Evolutionary conservation across 2,797 vertebrate genomes (phyloP).

Genomic region (Sebastes miniatus): DNA sequence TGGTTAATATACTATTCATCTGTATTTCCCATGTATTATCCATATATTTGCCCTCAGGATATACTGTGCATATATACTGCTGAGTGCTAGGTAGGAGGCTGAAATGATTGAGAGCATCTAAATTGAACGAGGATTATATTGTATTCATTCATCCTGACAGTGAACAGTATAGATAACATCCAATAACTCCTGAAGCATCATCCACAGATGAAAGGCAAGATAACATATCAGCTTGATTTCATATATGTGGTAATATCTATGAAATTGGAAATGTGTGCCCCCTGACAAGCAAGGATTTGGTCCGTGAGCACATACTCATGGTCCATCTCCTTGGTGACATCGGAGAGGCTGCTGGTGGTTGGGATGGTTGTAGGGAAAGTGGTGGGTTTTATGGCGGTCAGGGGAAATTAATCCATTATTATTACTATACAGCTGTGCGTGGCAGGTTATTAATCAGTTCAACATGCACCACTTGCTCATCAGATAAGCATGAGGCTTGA

Average conservation of each 20-base stretch:
- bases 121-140: slow-evolving; percentile 1
- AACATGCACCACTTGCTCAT: slow-evolving; percentile 58
- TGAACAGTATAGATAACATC: slow-evolving; percentile 19
- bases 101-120: neutral
- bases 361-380: neutral
- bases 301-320: slow-evolving; percentile 1
- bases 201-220: slow-evolving; percentile 32
- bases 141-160: slow-evolving; percentile 42
- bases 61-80: neutral
- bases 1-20: neutral
- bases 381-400: slow-evolving; percentile 17
- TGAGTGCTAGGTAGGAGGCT: neutral
- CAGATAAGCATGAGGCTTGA: slow-evolving; percentile 58
- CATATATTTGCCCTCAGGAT: neutral
- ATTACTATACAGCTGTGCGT: slow-evolving; percentile 34
- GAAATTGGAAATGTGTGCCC: slow-evolving; percentile 38
- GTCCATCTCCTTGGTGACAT: slow-evolving; percentile 21
- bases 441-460: slow-evolving; percentile 67
- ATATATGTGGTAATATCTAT: slow-evolving; percentile 35
- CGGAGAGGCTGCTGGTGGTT: neutral
- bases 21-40: neutral
- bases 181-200: slow-evolving; percentile 20
- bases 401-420: slow-evolving; percentile 60
- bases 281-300: slow-evolving; percentile 29
- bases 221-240: slow-evolving; percentile 36